These are phyloP conservation scores for Sebastes goodei DNA, from an alignment of 2,797 vertebrate species.

Conservation along the genomic window DNA sequence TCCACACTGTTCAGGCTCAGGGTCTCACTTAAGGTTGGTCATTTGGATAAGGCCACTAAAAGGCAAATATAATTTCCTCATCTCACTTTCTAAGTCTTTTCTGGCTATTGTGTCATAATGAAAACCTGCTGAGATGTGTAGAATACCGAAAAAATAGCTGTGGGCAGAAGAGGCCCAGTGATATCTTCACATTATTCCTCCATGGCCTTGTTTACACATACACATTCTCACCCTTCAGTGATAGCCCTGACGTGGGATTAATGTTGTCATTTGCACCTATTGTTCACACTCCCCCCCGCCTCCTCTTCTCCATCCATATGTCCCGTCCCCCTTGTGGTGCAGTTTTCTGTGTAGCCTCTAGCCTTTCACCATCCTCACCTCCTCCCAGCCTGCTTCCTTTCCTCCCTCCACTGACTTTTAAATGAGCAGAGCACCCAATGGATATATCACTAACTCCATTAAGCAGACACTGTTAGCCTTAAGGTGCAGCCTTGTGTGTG, in stretches of 20 bases:
- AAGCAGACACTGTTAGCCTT: slow-evolving; percentile 50
- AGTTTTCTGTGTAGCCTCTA: slow-evolving; percentile 24
- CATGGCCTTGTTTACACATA: slow-evolving; percentile 52
- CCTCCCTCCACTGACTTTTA: slow-evolving; percentile 62
- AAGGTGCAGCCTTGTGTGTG: slow-evolving; percentile 28
- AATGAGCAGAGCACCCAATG: slow-evolving; percentile 61
- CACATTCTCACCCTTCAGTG: slow-evolving; percentile 21
- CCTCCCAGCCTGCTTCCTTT: slow-evolving; percentile 24
- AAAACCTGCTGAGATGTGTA: neutral
- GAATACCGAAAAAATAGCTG: slow-evolving; percentile 20
- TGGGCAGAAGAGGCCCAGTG: neutral
- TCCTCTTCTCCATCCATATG: slow-evolving; percentile 31
- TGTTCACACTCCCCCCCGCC: slow-evolving; percentile 26
- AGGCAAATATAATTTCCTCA: neutral
- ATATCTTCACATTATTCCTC: slow-evolving; percentile 33
- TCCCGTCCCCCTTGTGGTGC: slow-evolving; percentile 27
- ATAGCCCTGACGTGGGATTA: slow-evolving; percentile 47
- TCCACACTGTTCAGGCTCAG: slow-evolving; percentile 5
- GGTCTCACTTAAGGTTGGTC: neutral
- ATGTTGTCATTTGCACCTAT: slow-evolving; percentile 51
- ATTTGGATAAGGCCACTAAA: neutral
- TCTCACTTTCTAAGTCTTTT: neutral
- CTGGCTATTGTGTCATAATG: slow-evolving; percentile 1
- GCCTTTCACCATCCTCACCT: slow-evolving; percentile 14
- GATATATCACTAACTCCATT: slow-evolving; percentile 67